These are phyloP conservation scores for Trinectes maculatus DNA, from an alignment of 2,113 vertebrate species.

Conservation along the genomic window DNA sequence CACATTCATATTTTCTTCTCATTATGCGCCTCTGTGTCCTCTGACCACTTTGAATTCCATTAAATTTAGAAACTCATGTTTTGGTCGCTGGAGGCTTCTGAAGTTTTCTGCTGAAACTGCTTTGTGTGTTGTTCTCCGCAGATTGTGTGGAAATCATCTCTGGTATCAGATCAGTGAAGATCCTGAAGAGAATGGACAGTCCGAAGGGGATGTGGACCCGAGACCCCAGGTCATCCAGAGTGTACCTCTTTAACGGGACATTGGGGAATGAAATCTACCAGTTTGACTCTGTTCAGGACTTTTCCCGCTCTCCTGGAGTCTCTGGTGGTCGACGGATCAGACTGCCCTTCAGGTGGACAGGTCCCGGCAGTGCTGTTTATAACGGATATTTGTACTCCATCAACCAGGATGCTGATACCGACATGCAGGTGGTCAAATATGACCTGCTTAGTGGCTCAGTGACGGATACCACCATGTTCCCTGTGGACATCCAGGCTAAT, in stretches of 20 bases:
- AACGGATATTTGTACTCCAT: conserved; percentile 89
- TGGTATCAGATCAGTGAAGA: conserved; percentile 92
- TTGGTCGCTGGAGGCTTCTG: conserved; percentile 30
- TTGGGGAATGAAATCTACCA: conserved; percentile 86
- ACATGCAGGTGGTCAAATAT: conserved; percentile 91
- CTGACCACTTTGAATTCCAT: conserved; percentile 32
- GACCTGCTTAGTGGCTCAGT: conserved; percentile 85
- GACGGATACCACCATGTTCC: conserved; percentile 91
- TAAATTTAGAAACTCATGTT: conserved; percentile 33
- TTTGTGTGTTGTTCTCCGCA: conserved; percentile 50
- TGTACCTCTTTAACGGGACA: conserved; percentile 90
- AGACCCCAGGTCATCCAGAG: conserved; percentile 88
- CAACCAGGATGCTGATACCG: conserved; percentile 69
- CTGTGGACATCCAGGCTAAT: conserved; percentile 82
- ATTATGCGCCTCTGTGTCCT: conserved; percentile 26
- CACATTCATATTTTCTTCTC: conserved; percentile 15
- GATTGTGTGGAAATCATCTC: conserved; percentile 93
- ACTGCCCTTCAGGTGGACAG: conserved; percentile 89
- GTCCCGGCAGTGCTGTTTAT: conserved; percentile 89
- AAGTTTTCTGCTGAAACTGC: not conserved
- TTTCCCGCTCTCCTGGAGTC: conserved; percentile 84
- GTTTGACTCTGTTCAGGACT: conserved; percentile 87
- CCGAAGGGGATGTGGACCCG: conserved; percentile 91
- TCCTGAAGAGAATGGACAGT: conserved; percentile 90
- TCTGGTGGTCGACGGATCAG: conserved; percentile 81